phyloP scores from a whole-genome alignment of 2,888 invertebrate species.

The Caenorhabditis sulstoni region DNA sequence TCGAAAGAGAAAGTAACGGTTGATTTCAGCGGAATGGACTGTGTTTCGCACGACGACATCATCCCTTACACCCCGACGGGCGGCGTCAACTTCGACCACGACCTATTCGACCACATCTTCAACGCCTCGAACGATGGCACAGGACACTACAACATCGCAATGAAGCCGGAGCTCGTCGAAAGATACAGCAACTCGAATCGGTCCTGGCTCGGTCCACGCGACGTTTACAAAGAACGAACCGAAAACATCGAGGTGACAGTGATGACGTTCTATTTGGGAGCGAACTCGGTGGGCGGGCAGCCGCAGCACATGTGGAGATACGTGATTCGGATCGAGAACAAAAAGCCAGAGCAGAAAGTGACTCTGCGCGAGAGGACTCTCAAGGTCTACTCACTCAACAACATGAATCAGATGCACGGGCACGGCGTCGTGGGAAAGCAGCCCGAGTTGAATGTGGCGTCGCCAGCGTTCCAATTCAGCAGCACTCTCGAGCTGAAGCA shows the following conservation, averaged over 20 bases:
- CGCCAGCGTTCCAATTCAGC: conserved; percentile 75
- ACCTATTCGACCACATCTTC: conserved; percentile 85
- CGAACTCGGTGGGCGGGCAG: conserved; percentile 76
- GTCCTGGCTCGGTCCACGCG: conserved; percentile 70
- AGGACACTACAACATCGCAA: conserved; percentile 37
- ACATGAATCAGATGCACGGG: conserved; percentile 73
- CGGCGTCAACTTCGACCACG: conserved; percentile 90
- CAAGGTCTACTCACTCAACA: conserved; percentile 74
- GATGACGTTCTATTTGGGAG: conserved; percentile 95
- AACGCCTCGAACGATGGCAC: conserved; percentile 46
- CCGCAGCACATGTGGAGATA: conserved; percentile 89
- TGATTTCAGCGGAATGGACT: conserved; percentile 88
- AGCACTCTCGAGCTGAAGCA: conserved; percentile 74
- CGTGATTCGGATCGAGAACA: conserved; percentile 85
- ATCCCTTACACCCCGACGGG: conserved; percentile 93
- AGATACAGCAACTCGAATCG: conserved; percentile 66
- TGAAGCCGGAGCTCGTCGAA: conserved; percentile 66
- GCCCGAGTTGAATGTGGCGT: conserved; percentile 67
- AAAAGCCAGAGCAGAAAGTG: conserved; percentile 62
- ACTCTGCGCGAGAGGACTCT: conserved; percentile 67
- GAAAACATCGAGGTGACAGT: conserved; percentile 96
- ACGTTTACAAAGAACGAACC: conserved; percentile 88
- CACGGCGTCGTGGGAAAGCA: conserved; percentile 73
- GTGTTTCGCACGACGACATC: conserved; percentile 97
- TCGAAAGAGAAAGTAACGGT: too few species aligned